Evolutionary conservation across 2,113 vertebrate species (phyloP), one percentile per base, ranked within the genome.

Genomic region (Pardalotus punctatus): DNA sequence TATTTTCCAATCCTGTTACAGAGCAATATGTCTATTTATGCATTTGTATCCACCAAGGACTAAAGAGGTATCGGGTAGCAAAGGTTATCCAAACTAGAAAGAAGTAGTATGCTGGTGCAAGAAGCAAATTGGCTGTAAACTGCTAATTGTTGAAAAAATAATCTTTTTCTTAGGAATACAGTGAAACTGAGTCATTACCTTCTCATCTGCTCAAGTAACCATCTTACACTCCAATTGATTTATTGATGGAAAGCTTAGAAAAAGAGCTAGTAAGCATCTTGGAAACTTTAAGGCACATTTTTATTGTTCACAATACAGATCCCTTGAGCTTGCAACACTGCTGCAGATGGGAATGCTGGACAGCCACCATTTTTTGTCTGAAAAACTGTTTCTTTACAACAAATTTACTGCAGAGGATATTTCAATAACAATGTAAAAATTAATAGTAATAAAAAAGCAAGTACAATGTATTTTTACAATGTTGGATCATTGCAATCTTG

Each of bases 201-300:
- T 95, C 51, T 79, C 47, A 94, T 88, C 88, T 95, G 53, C 81
- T 83, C 50, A 86, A 70, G 74, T 74, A 94, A 86, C 84, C 62
- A 62, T 83, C 71, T 89, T 70, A 72, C 38, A 90, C 35, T 47
- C 91, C 66, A 66, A 85, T 47, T 54, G 78, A 95, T 94, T 96
- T 94, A 92, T 91, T 88, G 79, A 93, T 82, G 54, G 91, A 93
- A 67, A 87, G 82, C 61, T 77, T 83, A 64, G 47, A 79, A 89
- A 91, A 94, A 56, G 48, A 91, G 51, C 51, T 78, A 64, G 40
- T 81, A 96, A 93, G 78, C 74, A 87, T 72, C 88, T 76, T 80
- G 38, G 84, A 93, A 89, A 86, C 40, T 91, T 89, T 15, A 54
- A 74, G 53, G 72, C 36, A 79, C n/a, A 71, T 71, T 95, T 91